Conservation (phyloP, 1,140 invertebrate species). For the Drosophila burlai region DNA sequence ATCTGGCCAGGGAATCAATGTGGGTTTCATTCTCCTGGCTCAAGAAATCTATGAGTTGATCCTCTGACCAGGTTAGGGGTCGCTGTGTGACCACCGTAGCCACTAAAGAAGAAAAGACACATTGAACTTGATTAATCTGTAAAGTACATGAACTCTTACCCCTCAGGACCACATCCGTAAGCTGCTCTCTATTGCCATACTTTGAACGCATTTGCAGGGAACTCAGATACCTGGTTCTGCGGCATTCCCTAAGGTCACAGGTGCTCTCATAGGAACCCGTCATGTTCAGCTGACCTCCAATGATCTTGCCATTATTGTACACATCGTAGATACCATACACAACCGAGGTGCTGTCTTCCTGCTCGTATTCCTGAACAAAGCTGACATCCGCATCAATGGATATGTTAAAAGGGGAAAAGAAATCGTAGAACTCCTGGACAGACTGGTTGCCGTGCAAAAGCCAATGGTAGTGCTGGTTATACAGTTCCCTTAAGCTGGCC, state of each 20-base stretch:
- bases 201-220: constrained; percentile 56
- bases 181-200: constrained; percentile 62
- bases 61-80: constrained; percentile 38
- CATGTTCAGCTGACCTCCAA: constrained; percentile 73
- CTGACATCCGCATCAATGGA: constrained; percentile 74
- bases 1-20: constrained; percentile 60
- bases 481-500: constrained; percentile 57
- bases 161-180: constrained; percentile 65
- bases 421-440: constrained; percentile 25
- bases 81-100: constrained; percentile 71
- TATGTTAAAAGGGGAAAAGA: constrained; percentile 55
- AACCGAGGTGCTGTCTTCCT: background rate
- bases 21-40: constrained; percentile 58
- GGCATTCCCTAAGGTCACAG: constrained; percentile 45
- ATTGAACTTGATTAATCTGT: background rate
- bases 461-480: constrained; percentile 79
- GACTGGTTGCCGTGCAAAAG: constrained; percentile 57
- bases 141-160: background rate
- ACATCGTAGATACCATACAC: constrained; percentile 65
- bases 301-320: constrained; percentile 75
- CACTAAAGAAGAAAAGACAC: background rate
- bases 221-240: constrained; percentile 44
- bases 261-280: constrained; percentile 58
- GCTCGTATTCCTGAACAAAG: constrained; percentile 27
- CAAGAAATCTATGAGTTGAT: constrained; percentile 40